Evolutionary conservation across 2,113 vertebrate genomes (phyloP).

Genomic region (Stigmatopora argus): DNA sequence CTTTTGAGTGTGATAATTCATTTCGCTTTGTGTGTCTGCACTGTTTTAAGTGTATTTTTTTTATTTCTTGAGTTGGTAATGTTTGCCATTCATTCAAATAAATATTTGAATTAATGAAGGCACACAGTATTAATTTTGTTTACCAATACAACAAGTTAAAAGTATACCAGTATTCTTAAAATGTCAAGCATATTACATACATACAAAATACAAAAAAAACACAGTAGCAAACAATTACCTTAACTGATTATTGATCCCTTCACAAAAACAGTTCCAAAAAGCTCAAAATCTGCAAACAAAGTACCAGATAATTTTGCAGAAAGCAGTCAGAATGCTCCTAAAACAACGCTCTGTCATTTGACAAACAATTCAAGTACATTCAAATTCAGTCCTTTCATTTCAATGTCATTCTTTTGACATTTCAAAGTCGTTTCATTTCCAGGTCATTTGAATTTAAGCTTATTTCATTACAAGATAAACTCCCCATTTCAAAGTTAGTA

Average conservation of each 20-base stretch:
- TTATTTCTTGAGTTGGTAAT: slow-evolving; percentile 4
- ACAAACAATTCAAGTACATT: no score
- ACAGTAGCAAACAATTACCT: no score
- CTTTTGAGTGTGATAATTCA: slow-evolving; percentile 27
- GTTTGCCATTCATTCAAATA: slow-evolving; percentile 23
- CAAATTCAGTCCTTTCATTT: no score
- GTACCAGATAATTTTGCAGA: neutral
- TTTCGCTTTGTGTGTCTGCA: slow-evolving; percentile 33
- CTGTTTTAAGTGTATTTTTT: slow-evolving; percentile 66
- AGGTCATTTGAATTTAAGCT: no score
- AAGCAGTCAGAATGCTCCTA: neutral
- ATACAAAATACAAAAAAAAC: no score
- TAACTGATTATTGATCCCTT: slow-evolving; percentile 18
- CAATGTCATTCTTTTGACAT: no score
- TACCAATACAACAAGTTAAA: neutral
- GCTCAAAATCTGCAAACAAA: slow-evolving; percentile 16
- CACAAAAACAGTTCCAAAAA: slow-evolving; percentile 13
- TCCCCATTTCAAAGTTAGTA: no score
- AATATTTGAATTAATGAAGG: slow-evolving; percentile 26
- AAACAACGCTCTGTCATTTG: neutral
- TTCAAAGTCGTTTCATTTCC: no score
- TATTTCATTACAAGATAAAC: no score
- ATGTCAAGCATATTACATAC: no score
- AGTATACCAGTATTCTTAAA: neutral
- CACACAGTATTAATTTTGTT: neutral